Evolutionary conservation across 2,888 invertebrate genomes (phyloP), one percentile per base, ranked within the genome.

Genomic region (Diploptera punctata): DNA sequence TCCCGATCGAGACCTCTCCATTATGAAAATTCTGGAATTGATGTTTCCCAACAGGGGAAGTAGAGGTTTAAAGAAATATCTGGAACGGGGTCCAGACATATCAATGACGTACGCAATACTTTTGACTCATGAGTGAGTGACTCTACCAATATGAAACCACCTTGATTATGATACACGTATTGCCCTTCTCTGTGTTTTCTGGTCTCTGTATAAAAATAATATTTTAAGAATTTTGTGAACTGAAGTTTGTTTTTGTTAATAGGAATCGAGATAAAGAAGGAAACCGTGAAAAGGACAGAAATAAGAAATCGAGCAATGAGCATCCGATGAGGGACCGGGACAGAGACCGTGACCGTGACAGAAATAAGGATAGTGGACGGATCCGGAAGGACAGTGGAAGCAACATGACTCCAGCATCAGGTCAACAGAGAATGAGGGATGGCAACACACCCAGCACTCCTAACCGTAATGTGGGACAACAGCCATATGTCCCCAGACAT

Each of bases 271-370:
- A 76, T 31, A 76, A 76, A 21, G 76, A 75, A 52, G 77, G 79
- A 73, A 73, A 79, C 75, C 76, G 83, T 77, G 78, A 82, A 78
- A 78, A 81, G 75, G 78, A 81, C 74, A 77, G 84, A 33, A 76
- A 81, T 83, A 79, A 81, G 83, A 77, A 61, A 29, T 65, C 65
- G 29, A 18, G 65, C 16, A 33, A n/a, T 33, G 65, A 65, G 16
- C 33, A 33, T 29, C 29, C 65, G 2, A 44, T 80, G 79, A 77
- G 81, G 73, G 76, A 84, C 81, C 73, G 82, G 16, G 47, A 61
- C 31, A 60, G 3, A 84, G n/a, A n/a, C n/a, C n/a, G 90, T 74
- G 88, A 88, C 47, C 82, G 88, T 1, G 88, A 88, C 10, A 81
- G 88, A 9, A 87, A 86, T 78, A 83, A 82, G 83, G 75, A 83